Conservation (phyloP, 1,140 invertebrate species). For the Heliconius hewitsoni region DNA sequence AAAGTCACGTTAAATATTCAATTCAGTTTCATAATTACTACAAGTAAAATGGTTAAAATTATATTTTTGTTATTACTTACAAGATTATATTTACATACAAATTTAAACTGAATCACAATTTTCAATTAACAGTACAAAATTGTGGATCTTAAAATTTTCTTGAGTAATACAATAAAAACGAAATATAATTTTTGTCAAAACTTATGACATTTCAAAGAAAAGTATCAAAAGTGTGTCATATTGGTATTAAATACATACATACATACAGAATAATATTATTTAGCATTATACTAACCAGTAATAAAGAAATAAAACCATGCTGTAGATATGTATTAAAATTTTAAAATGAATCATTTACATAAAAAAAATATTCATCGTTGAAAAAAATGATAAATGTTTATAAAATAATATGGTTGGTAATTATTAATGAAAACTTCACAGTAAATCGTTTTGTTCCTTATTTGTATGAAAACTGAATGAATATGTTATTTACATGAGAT, state of each 20-base stretch:
- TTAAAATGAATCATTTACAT: not conserved
- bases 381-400: not conserved
- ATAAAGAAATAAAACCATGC: not conserved
- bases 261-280: too few relatives aligned
- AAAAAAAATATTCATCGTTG: not conserved
- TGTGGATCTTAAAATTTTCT: too few relatives aligned
- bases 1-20: too few relatives aligned
- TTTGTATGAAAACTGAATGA: not conserved
- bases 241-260: too few relatives aligned
- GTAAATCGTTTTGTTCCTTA: not conserved
- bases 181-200: too few relatives aligned
- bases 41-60: not conserved
- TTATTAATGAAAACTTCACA: not conserved
- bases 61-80: not conserved
- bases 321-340: not conserved
- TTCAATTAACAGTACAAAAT: not conserved
- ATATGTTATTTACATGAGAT: conserved; percentile 28
- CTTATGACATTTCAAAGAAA: too few relatives aligned
- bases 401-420: not conserved
- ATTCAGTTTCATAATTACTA: too few relatives aligned
- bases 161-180: too few relatives aligned
- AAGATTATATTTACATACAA: not conserved
- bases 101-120: not conserved
- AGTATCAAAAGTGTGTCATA: too few relatives aligned
- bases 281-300: too few relatives aligned